Evolutionary conservation across 30 jellyfish, hydroid and myxozoan genomes (phyloP).

Genomic region (Pseudorhiza aurosa): DNA sequence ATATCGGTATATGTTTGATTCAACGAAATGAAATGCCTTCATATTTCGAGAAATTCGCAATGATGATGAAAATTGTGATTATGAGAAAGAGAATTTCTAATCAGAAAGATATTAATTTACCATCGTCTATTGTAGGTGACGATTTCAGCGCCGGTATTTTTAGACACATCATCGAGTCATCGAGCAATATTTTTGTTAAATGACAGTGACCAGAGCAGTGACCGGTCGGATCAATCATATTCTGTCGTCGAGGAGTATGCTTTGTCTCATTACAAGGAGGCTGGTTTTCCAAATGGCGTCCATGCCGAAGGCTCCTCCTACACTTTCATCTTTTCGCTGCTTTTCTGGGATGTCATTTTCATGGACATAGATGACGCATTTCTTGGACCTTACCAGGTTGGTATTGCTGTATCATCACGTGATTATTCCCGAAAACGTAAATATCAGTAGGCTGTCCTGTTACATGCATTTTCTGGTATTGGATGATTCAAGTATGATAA

Average conservation of each 20-base stretch:
- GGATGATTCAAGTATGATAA: no score
- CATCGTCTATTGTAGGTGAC: conserved; percentile 50
- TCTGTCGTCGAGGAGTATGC: conserved; percentile 81
- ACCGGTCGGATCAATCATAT: conserved; percentile 14
- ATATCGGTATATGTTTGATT: no score
- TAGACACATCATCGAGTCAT: conserved; percentile 84
- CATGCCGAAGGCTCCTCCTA: conserved; percentile 94
- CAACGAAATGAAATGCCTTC: no score
- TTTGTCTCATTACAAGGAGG: conserved; percentile 61
- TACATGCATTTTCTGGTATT: no score
- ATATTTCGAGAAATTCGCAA: no score
- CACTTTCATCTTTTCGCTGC: conserved; percentile 57
- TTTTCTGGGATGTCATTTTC: conserved; percentile 93
- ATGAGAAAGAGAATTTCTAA: no score
- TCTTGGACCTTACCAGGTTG: conserved; percentile 82
- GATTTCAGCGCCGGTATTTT: conserved; percentile 76
- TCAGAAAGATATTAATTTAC: no score
- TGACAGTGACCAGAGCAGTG: conserved; percentile 2
- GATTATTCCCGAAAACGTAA: no score
- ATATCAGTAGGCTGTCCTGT: no score
- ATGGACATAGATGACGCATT: conserved; percentile 80
- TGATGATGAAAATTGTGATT: no score
- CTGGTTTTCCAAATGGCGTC: conserved; percentile 83
- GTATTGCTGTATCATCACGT: no score
- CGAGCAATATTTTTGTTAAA: conserved; percentile 74